phyloP scores from a whole-genome alignment of 2,888 invertebrate genomes.

The Plutella xylostella region DNA sequence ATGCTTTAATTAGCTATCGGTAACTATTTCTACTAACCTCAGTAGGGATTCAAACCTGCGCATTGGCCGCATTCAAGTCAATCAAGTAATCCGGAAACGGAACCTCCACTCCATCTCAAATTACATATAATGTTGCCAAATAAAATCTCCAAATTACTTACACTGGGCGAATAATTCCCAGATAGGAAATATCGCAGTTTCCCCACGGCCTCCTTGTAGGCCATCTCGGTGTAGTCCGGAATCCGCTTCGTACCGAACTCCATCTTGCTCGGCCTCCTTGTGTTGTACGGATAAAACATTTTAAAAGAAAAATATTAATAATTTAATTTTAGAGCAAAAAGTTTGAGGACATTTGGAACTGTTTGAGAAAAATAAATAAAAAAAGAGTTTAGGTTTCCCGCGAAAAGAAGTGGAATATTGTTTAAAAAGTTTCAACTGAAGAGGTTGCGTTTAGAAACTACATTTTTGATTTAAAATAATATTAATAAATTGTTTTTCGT shows the following conservation, averaged over 20 bases:
- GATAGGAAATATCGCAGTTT: slow-evolving; percentile 81
- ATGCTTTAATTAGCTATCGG: too few species aligned
- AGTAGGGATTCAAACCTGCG: too few species aligned
- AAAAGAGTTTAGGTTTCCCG: slow-evolving; percentile 8
- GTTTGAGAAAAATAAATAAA: too few species aligned
- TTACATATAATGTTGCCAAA: too few species aligned
- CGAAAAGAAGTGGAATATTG: too few species aligned
- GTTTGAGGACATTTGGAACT: not conserved
- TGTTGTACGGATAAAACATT: slow-evolving; percentile 28
- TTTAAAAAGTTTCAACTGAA: too few species aligned
- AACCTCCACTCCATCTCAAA: too few species aligned
- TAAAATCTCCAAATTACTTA: too few species aligned
- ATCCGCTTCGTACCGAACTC: slow-evolving; percentile 69
- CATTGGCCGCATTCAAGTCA: too few species aligned
- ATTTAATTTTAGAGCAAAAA: not conserved
- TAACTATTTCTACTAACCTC: too few species aligned
- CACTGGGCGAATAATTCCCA: slow-evolving; percentile 77
- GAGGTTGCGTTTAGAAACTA: too few species aligned
- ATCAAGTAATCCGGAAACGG: too few species aligned
- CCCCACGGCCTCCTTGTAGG: slow-evolving; percentile 86
- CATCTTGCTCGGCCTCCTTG: slow-evolving; percentile 55
- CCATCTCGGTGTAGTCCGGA: slow-evolving; percentile 85
- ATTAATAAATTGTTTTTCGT: slow-evolving; percentile 9
- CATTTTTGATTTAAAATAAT: not conserved
- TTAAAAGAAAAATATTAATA: not conserved